Base-by-base conservation (phyloP, 1,140 invertebrate species). In the Orchestia grillus region DNA sequence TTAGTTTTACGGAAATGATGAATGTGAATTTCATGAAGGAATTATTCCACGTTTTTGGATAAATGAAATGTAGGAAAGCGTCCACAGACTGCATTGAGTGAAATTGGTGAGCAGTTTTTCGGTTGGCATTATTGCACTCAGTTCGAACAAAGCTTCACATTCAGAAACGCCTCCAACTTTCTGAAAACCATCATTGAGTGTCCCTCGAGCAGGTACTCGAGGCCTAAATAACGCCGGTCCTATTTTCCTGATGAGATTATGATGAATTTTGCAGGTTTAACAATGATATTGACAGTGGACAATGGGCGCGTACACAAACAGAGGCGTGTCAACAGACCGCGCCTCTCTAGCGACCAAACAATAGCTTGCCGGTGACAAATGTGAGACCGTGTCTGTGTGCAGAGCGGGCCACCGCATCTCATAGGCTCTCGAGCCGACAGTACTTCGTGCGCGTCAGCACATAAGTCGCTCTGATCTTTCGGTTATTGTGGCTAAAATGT, bases 261-360 rank as follows among this genome's bases (percentile, higher is more conserved):
- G 92, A 94, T 94, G 92, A 44, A 94, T 94, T 94, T 47, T 45
- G 92, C 36, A 47, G 44, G 43, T 94, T 94, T 94, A 94, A 94
- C 92, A 94, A 94, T 94, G 44, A 94, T 94, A 94, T 94, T 94
- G 92, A 94, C 92, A 45, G 92, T 94, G 16, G 44, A 94, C 92
- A 94, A 94, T 94, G 92, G 90, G 11, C 44, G 44, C 40, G 92
- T 47, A 94, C 45, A 94, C 44, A 94, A 94, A 94, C 47, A 94
- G 44, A 0, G 41, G 19, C 44, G 40, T 45, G 92, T 94, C 92
- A 45, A 94, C 44, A 94, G 0, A 94, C 4, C 44, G 92, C 8
- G 90, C 41, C 42, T 8, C 40, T 42, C 19, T 44, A 92, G 0
- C 43, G 92, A 90, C 92, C 44, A 94, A 94, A 94, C 92, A 94